A percentile compares a stretch with the other conserved stretches of the same genome.
Evolutionary conservation across 2,797 vertebrate genomes (phyloP).

Genomic region (Acanthiza pusilla): DNA sequence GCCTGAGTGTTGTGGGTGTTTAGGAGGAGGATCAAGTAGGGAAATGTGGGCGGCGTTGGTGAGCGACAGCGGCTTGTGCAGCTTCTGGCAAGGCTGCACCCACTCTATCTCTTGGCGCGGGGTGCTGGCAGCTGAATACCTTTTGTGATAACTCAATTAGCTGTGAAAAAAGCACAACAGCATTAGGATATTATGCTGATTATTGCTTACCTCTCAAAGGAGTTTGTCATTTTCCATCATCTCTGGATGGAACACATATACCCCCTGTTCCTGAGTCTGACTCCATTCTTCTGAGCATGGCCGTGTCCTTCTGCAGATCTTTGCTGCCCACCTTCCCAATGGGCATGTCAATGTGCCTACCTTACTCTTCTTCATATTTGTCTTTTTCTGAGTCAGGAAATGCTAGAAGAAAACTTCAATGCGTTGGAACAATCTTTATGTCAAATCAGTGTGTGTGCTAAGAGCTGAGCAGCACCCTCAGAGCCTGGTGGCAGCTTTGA

Average conservation of each 20-base stretch:
- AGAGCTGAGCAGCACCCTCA: not conserved
- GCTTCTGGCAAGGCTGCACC: not conserved
- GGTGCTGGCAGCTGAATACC: not conserved
- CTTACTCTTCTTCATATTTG: not conserved
- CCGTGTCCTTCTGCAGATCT: not conserved
- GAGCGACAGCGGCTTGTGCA: accelerated
- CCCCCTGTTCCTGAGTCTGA: not conserved
- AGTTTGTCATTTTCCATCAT: not conserved
- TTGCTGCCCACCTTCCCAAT: not conserved
- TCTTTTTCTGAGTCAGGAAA: not conserved
- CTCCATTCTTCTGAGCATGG: not conserved
- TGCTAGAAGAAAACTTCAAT: not conserved
- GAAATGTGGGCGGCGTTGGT: not conserved
- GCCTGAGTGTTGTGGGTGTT: not conserved
- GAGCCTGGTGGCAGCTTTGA: accelerated
- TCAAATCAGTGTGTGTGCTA: accelerated
- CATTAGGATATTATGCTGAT: not conserved
- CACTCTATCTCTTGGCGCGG: not conserved
- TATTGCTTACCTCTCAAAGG: not conserved
- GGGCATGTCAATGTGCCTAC: not conserved
- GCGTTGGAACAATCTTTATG: not conserved
- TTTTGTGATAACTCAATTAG: not conserved
- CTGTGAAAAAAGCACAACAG: constrained; percentile 10
- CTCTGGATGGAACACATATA: not conserved
- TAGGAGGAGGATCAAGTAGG: not conserved